Percentiles rank a stretch among this genome's conserved stretches.
phyloP scores from a whole-genome alignment of 1,140 invertebrate species.

The Drosophila bocki region DNA sequence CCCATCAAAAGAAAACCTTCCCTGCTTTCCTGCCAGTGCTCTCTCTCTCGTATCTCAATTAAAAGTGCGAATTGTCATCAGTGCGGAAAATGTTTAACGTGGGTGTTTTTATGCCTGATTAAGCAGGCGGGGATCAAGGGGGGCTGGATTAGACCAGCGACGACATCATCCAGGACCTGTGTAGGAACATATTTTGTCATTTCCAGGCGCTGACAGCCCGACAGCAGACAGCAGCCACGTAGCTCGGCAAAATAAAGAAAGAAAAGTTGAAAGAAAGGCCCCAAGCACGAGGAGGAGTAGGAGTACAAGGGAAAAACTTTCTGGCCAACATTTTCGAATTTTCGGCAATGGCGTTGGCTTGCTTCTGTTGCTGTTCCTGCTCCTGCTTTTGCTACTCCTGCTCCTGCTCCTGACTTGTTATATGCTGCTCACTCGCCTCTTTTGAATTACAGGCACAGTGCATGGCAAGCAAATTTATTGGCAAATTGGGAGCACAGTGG shows the following conservation, averaged over 20 bases:
- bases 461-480: constrained; percentile 81
- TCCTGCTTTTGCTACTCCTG: neutral
- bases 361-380: neutral
- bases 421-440: constrained; percentile 36
- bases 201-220: constrained; percentile 29
- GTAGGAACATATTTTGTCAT: constrained; percentile 48
- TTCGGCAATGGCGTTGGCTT: constrained; percentile 24
- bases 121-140: constrained; percentile 10
- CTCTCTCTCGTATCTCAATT: constrained; percentile 29
- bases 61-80: constrained; percentile 59
- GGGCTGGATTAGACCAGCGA: neutral
- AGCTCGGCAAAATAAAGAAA: neutral
- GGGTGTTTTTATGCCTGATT: constrained; percentile 71
- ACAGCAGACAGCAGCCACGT: constrained; percentile 32
- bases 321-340: constrained; percentile 53
- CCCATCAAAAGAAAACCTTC: neutral
- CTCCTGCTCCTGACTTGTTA: constrained; percentile 1
- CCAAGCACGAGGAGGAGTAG: neutral
- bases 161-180: constrained; percentile 4
- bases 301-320: constrained; percentile 35
- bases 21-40: constrained; percentile 1
- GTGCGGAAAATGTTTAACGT: constrained; percentile 45
- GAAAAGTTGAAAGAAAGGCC: constrained; percentile 27
- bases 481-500: constrained; percentile 80
- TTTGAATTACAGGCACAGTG: constrained; percentile 73